Base-by-base conservation (phyloP, 2,113 vertebrate genomes). In the Hippocampus mohnikei region DNA sequence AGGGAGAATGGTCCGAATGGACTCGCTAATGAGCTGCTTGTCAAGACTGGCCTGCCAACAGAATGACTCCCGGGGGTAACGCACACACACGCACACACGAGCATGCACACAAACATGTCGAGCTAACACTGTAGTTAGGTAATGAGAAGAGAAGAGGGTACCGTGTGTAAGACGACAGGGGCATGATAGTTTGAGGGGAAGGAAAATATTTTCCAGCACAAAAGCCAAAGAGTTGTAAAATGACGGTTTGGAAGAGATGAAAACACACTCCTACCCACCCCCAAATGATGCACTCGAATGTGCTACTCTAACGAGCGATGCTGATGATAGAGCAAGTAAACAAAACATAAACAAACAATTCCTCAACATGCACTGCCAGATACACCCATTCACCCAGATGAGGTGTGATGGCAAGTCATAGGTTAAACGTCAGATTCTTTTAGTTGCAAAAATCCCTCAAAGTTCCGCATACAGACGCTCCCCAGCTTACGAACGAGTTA, bases 1-100 rank as follows among this genome's bases (percentile, higher is more conserved):
- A 85, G 79, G 69, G 73, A 81, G 77, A 79, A 81, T 81, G 81
- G 71, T 82, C 81, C 78, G 83, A 87, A 75, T 78, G 69, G 79
- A 82, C 50, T 60, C 60, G 79, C 84, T 88, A 91, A 90, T 87
- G 86, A 89, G 85, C 76, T 86, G 72, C 76, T 83, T 86, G 85
- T 74, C 80, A 81, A 88, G 79, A 80, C 56, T 70, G 77, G 61
- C 69, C 62, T 81, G 81, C 79, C 75, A 77, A 68, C 33, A 78
- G 71, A 67, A 63, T 69, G 59, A 13, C 82, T 62, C 33, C 1
- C 56, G 82, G 73, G 84, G 76, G 66, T 6, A 74, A 72, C 27
- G 69, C 44, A 70, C 71, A 58, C 13, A 68, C 70, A 72, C 27
- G 69, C 44, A 67, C 73, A 58, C 13, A 68, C 70, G 76, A 72